Base-by-base conservation (phyloP, 2,888 invertebrate species). In the Drosophila cracens region DNA sequence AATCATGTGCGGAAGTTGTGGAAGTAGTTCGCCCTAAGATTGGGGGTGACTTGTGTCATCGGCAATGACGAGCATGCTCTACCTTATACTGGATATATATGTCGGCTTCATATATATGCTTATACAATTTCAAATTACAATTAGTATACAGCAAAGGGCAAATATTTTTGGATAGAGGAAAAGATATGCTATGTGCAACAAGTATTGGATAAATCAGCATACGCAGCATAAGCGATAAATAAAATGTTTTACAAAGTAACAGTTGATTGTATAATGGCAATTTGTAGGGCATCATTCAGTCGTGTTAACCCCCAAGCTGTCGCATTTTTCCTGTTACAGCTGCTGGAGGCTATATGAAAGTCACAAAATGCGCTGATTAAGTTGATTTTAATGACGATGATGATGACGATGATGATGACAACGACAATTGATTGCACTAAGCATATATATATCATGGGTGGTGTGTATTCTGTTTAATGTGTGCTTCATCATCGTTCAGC, bases 1-100 rank as follows among this genome's bases (percentile, higher is more conserved):
- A 87, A 87, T 87, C 82, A 87, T 85, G 72, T 54, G 36, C 63
- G 77, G 76, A 79, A 79, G 57, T 49, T 63, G 38, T 60, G 58
- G 48, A 77, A 73, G 46, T 25, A 46, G 46, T 46, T 46, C 25
- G 46, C 46, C 46, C 25, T 46, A 8, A 46, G 4, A 49, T 36
- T 53, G 54, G 38, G 63, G 72, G 61, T 62, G 70, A 54, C 21
- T 21, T 58, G 33, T 43, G 40, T 27, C 34, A 48, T 27, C 29
- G 57, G 25, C 31, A 33, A 40, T 46, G 52, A 34, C 31, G n/a
- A 34, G 34, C 5, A 53, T 36, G 21, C 67, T 27, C 46, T 25
- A 16, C 7, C 46, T 25, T 8, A 4, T 16, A 16, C 46, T 25
- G 25, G 7, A 1, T 4, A 46, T 16, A 16, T 36, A 16, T 16